Evolutionary conservation across 2,797 vertebrate genomes (phyloP).

Genomic region (Lepus townsendii): DNA sequence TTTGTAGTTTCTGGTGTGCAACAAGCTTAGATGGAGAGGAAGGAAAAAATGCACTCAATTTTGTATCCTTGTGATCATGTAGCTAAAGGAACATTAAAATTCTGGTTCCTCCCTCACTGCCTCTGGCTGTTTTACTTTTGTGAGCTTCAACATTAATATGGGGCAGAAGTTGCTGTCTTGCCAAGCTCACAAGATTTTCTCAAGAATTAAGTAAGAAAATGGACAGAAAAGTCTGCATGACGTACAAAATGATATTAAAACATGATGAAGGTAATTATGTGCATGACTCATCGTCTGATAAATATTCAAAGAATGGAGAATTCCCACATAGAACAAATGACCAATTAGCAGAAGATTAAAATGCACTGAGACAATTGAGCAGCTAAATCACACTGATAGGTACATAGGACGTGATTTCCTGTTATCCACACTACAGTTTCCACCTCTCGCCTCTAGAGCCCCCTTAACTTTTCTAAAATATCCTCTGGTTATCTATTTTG

Average conservation of each 20-base stretch:
- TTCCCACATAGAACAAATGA: not conserved
- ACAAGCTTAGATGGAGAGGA: not conserved
- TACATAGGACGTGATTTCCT: not conserved
- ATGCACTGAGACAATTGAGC: not conserved
- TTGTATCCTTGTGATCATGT: not conserved
- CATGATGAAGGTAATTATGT: not conserved
- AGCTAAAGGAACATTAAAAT: not conserved
- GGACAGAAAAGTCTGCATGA: not conserved
- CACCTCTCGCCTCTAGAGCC: not conserved
- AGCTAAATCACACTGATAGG: not conserved
- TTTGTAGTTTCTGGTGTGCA: not conserved
- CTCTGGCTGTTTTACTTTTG: not conserved
- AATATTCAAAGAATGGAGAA: slow-evolving; percentile 3
- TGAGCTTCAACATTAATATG: not conserved
- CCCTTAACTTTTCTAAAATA: slow-evolving; percentile 33
- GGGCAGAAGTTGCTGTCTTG: not conserved
- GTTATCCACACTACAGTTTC: not conserved
- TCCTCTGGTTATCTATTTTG: not conserved
- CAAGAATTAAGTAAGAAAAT: not conserved
- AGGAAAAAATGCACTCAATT: not conserved
- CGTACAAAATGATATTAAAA: not conserved
- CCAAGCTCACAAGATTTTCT: not conserved
- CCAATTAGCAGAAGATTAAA: slow-evolving; percentile 36
- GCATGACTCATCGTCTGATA: slow-evolving; percentile 29
- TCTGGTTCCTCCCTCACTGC: not conserved